These are phyloP conservation scores for Phylloscopus collybita DNA, from an alignment of 2,797 vertebrate species.

Conservation along the genomic window DNA sequence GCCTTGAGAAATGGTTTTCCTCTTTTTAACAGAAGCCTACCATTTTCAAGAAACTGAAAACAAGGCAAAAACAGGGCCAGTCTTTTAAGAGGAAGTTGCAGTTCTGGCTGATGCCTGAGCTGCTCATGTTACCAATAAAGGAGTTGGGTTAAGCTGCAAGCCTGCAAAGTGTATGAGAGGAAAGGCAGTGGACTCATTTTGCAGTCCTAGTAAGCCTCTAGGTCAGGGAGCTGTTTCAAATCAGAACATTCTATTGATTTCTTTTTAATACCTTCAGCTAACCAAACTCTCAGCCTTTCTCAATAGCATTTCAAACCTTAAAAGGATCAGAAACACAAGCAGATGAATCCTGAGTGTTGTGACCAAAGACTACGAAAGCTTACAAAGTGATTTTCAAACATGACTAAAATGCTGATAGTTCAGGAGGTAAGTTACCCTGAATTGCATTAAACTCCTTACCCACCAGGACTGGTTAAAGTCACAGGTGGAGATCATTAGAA, in stretches of 20 bases:
- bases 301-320: background rate
- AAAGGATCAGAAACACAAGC: background rate
- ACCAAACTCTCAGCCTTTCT: background rate
- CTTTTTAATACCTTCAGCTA: slow-evolving; percentile 32
- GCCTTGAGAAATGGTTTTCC: background rate
- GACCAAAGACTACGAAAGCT: background rate
- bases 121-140: background rate
- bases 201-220: background rate
- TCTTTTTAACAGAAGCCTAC: background rate
- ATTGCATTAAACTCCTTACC: background rate
- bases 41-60: background rate
- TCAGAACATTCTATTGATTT: slow-evolving; percentile 26
- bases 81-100: background rate
- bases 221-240: background rate
- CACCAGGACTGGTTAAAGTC: background rate
- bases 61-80: background rate
- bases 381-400: background rate
- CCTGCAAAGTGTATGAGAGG: background rate
- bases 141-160: background rate
- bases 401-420: background rate
- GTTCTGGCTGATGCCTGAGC: background rate
- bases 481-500: background rate
- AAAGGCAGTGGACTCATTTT: background rate
- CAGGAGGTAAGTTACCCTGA: background rate
- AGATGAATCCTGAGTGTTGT: background rate